Evolutionary conservation across 2,113 vertebrate species (phyloP), one percentile per base, ranked within the genome.

Genomic region (Tursiops truncatus): DNA sequence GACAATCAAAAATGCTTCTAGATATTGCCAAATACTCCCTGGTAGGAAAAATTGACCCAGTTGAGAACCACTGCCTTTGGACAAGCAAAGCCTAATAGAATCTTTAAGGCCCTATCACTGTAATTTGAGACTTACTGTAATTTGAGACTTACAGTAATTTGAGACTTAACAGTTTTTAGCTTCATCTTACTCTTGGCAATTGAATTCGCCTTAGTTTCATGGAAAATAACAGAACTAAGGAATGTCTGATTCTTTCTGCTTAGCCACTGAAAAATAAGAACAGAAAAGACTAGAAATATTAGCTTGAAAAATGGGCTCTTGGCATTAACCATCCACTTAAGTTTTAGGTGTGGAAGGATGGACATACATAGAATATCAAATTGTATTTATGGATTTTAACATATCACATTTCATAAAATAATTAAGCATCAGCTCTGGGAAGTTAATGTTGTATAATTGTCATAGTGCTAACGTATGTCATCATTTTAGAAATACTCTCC

Each of bases 401-500:
- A 28, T 67, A 58, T 76, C 56, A 44, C 28, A 67, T 26, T 86
- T 91, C 25, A 36, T 89, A 67, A 93, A 81, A 85, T 44, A 74
- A 44, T 33, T 74, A 67, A 50, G 36, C 68, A 67, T 87, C 60
- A 65, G 36, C 25, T 94, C 36, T 94, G 26, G 25, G 20, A 95
- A 97, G 74, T 89, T 56, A 91, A 26, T 62, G 47, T 50, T 50
- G 2, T 79, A 15, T 38, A 1, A 90, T 1, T 91, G 41, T 89
- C 60, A 56, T 83, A 56, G 67, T 56, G 38, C 20, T 76, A 81
- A 84, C 50, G 8, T 88, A 26, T 96, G 21, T 97, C 67, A 95
- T 80, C 84, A 38, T 96, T 98, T 83, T 96, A 99, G 99, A 97
- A 98, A 98, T 1, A 96, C 98, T 92, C 99, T 99, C 76, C 92